Evolutionary conservation across 2,797 vertebrate species (phyloP), one percentile per base, ranked within the genome.

Genomic region (Acomys russatus): DNA sequence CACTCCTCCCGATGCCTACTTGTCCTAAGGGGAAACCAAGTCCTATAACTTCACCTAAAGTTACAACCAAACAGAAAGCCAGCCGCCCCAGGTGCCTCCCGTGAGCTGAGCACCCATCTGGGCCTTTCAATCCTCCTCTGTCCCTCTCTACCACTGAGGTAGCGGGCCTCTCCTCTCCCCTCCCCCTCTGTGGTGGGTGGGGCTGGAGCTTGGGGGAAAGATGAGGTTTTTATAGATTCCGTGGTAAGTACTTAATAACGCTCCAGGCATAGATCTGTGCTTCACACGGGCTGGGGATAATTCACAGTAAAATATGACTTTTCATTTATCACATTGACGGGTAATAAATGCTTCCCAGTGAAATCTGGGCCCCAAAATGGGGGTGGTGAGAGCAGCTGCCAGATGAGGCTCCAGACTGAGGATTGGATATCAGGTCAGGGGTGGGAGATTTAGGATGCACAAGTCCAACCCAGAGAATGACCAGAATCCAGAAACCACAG

Each of bases 221-320:
- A 98, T 98, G 98, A 98, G 98, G 97, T 95, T 98, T 98, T 98
- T 98, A 98, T 96, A 98, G 98, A 98, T 98, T 98, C 98, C 74
- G 56, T 51, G 18, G 98, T 98, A 97, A 98, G 98, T 98, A 98
- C 98, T 98, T 99, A 98, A 98, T 98, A 98, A 98, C 97, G 98
- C 98, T 98, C 98, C 93, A 98, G 97, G 98, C 94, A 97, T 97
- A 98, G 98, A 98, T 99, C 98, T 98, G 97, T 88, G 96, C 97
- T 98, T 97, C 77, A 83, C 97, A 94, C 91, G 94, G 94, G 95
- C 95, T 98, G 94, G 97, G 98, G 98, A 98, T 98, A 98, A 98
- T 98, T 98, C 98, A 98, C 97, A 97, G 82, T 98, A 98, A 99
- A 98, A 98, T 98, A 98, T 96, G 97, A 98, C 98, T 98, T 98